A percentile compares a stretch with the other conserved stretches of the same genome.
These are phyloP conservation scores for Yponomeuta plumbellus DNA, from an alignment of 2,888 invertebrate species.

Conservation along the genomic window DNA sequence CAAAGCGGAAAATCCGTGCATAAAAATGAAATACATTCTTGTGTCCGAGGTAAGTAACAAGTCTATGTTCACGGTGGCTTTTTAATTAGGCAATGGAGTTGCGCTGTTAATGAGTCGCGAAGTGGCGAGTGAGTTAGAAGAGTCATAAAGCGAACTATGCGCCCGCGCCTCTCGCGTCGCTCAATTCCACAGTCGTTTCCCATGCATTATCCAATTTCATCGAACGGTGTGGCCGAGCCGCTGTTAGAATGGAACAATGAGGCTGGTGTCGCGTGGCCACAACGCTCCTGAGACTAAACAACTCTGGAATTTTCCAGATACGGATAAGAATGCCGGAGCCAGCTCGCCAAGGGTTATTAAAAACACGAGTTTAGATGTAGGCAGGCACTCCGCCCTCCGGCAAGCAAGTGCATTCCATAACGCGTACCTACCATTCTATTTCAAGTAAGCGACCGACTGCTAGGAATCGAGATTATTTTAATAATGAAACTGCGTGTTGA, in stretches of 20 bases:
- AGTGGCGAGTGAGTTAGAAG: conserved; percentile 35
- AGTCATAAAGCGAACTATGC: conserved; percentile 73
- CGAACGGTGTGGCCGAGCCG: conserved; percentile 56
- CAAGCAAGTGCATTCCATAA: conserved; percentile 13
- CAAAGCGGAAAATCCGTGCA: background rate
- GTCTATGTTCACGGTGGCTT: conserved; percentile 6
- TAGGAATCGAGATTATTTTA: background rate
- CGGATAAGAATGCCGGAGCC: conserved; percentile 28
- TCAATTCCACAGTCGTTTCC: conserved; percentile 58
- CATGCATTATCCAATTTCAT: conserved; percentile 74
- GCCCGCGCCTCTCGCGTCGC: conserved; percentile 49
- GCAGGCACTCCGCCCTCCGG: background rate
- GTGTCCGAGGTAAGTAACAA: background rate
- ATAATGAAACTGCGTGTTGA: background rate
- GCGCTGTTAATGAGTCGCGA: conserved; percentile 3
- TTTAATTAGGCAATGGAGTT: conserved; percentile 1
- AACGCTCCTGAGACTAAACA: conserved; percentile 50
- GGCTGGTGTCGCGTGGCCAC: conserved; percentile 57
- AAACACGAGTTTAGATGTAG: conserved; percentile 9
- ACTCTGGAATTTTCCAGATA: conserved; percentile 49
- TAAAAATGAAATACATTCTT: background rate
- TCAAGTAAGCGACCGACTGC: conserved; percentile 4
- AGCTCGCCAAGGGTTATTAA: conserved; percentile 12
- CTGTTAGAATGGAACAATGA: conserved; percentile 60
- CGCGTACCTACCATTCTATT: conserved; percentile 6